A percentile compares a stretch with the other conserved stretches of the same genome.
These are phyloP conservation scores for Hydra vulgaris DNA, from an alignment of 30 jellyfish, hydroid and myxozoan species.

Conservation along the genomic window DNA sequence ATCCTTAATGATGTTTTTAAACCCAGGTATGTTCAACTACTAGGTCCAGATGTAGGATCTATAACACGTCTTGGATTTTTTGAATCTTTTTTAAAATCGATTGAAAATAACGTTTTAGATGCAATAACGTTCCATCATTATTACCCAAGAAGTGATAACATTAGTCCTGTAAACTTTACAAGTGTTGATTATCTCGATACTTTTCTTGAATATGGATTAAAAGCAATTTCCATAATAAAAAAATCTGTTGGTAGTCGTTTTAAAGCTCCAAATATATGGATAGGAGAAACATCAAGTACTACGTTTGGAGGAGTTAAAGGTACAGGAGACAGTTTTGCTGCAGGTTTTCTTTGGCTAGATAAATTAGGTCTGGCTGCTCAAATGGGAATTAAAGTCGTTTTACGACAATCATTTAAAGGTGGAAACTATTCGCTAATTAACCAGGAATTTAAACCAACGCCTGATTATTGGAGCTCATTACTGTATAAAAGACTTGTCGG, in stretches of 20 bases:
- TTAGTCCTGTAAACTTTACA: constrained; percentile 48
- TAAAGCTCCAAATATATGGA: constrained; percentile 51
- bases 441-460: constrained; percentile 42
- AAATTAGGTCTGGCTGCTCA: constrained; percentile 89
- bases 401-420: constrained; percentile 60
- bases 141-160: constrained; percentile 56
- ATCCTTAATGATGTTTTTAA: constrained; percentile 33
- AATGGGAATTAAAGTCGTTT: constrained; percentile 33
- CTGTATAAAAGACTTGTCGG: constrained; percentile 79
- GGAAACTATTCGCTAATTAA: constrained; percentile 59
- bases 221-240: constrained; percentile 35
- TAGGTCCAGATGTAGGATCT: constrained; percentile 90
- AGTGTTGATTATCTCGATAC: constrained; percentile 55
- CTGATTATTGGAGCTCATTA: constrained; percentile 75
- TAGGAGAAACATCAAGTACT: constrained; percentile 84
- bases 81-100: constrained; percentile 32
- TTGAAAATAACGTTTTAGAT: constrained; percentile 38
- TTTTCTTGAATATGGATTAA: constrained; percentile 20
- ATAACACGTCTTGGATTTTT: constrained; percentile 39
- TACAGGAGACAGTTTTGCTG: constrained; percentile 54
- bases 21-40: constrained; percentile 32
- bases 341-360: constrained; percentile 82
- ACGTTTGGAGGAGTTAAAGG: constrained; percentile 54
- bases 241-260: constrained; percentile 10
- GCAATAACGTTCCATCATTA: constrained; percentile 75